A percentile compares a stretch with the other conserved stretches of the same genome.
Evolutionary conservation across 2,797 vertebrate species (phyloP).

Genomic region (Spinus olivaceus): DNA sequence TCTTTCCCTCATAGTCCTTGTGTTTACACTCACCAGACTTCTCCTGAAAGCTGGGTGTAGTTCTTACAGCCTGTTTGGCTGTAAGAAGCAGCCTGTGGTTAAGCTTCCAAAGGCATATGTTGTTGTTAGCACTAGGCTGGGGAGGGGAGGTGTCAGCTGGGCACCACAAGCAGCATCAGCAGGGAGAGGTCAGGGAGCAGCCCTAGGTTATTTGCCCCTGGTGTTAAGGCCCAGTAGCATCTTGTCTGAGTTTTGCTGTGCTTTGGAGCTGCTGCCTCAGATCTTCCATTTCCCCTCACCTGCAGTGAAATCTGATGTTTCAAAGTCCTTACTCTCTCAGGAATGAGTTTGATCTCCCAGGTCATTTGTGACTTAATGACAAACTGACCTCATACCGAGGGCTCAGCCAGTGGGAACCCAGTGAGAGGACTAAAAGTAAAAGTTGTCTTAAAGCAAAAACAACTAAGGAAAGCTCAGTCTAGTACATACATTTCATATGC

Average conservation of each 20-base stretch:
- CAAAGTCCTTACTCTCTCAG: conserved; percentile 2
- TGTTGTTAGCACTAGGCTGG: background rate
- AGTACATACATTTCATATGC: background rate
- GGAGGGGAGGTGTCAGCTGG: background rate
- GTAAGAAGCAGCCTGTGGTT: background rate
- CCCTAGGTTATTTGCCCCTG: background rate
- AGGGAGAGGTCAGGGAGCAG: background rate
- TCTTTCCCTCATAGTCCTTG: background rate
- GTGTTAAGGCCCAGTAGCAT: background rate
- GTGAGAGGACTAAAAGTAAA: background rate
- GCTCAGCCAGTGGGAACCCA: background rate
- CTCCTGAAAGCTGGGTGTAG: background rate
- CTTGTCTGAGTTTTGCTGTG: background rate
- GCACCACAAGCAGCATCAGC: background rate
- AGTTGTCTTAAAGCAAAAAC: background rate
- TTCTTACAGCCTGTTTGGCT: too few species aligned
- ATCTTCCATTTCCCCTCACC: background rate
- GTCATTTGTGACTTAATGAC: background rate
- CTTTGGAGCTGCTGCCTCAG: background rate
- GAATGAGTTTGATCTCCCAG: background rate
- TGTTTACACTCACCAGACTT: background rate
- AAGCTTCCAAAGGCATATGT: conserved; percentile 8
- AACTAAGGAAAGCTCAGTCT: background rate
- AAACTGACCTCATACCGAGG: conserved; percentile 1
- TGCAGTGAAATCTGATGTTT: background rate